Evolutionary conservation across 30 jellyfish, hydroid and myxozoan genomes (phyloP).

Genomic region (Rhopilema esculentum): DNA sequence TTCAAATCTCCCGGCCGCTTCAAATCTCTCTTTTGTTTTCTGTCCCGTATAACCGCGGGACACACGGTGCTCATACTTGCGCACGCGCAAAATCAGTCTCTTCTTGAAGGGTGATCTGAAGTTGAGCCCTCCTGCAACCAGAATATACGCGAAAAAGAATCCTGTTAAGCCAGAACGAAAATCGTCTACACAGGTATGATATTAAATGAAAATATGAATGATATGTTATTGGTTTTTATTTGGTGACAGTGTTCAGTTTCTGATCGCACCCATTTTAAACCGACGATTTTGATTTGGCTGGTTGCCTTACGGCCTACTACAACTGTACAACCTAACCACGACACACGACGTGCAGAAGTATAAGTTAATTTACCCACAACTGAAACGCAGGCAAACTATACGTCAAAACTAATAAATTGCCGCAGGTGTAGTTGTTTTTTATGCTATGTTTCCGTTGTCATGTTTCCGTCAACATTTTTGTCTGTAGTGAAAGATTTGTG

Average conservation of each 20-base stretch:
- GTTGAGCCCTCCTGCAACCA: not conserved
- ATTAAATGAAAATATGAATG: not conserved
- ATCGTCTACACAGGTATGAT: not conserved
- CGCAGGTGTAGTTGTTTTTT: too few species aligned
- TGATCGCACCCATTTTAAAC: not conserved
- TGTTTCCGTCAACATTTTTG: too few species aligned
- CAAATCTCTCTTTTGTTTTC: too few species aligned
- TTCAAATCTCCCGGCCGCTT: too few species aligned
- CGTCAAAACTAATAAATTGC: too few species aligned
- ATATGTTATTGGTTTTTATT: not conserved
- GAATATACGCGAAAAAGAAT: not conserved
- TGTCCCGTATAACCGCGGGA: conserved; percentile 17
- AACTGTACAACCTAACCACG: too few species aligned
- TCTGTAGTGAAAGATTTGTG: too few species aligned
- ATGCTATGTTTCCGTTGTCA: too few species aligned
- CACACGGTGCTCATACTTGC: not conserved
- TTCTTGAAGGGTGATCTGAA: conserved; percentile 12
- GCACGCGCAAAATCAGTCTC: conserved; percentile 6
- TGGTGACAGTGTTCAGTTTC: not conserved
- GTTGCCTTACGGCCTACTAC: not conserved
- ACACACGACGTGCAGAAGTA: not conserved
- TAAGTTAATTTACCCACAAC: too few species aligned
- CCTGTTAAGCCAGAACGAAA: not conserved
- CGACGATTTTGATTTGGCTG: not conserved
- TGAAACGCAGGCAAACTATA: too few species aligned